Evolutionary conservation across 23 tunicate species (phyloP).

Genomic region (Oikopleura vanhoeffeni): DNA sequence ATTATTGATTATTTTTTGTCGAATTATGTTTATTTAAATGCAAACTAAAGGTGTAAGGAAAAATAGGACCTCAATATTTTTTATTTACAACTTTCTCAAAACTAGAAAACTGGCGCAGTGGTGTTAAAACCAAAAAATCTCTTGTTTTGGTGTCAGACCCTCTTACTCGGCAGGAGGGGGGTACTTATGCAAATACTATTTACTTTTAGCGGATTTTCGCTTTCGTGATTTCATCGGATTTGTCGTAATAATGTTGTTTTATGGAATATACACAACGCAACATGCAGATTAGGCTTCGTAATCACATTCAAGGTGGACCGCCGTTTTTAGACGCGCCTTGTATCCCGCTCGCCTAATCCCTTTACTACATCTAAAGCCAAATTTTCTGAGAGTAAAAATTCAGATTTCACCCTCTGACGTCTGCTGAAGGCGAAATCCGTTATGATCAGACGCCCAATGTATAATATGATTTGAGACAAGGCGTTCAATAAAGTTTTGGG

Average conservation of each 20-base stretch:
- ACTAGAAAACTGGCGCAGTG: no score
- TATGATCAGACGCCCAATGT: not conserved
- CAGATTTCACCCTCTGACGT: not conserved
- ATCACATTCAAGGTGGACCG: not conserved
- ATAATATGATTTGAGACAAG: no score
- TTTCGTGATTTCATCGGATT: not conserved
- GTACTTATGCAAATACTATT: not conserved
- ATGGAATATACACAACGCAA: slow-evolving; percentile 2
- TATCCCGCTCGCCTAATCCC: not conserved
- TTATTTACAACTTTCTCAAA: no score
- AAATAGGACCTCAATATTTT: no score
- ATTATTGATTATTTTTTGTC: no score
- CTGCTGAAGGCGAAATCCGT: not conserved
- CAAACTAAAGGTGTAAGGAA: no score
- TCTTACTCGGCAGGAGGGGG: no score
- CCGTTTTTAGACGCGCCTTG: not conserved
- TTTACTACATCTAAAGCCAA: not conserved
- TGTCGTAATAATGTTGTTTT: slow-evolving; percentile 1
- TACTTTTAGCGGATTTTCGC: not conserved
- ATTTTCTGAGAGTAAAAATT: not conserved
- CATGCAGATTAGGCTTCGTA: not conserved
- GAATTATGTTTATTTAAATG: no score
- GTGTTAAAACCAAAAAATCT: no score
- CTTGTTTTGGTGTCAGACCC: no score
- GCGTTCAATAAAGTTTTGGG: no score